Evolutionary conservation across 2,797 vertebrate genomes (phyloP).

Genomic region (Sitta carolinensis): DNA sequence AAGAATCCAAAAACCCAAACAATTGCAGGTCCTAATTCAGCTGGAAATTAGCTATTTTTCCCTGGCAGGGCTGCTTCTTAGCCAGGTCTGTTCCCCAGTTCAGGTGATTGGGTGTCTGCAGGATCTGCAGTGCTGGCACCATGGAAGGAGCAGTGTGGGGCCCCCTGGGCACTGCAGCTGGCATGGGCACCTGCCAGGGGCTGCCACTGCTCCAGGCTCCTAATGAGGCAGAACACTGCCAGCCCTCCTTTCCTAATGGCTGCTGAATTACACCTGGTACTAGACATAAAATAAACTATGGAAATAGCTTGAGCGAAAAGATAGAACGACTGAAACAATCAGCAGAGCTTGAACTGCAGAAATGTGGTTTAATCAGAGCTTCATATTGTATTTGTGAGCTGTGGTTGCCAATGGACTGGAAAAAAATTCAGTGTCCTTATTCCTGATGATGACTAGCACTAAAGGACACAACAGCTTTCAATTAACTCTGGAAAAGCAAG

Average conservation of each 20-base stretch:
- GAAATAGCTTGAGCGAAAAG: not conserved
- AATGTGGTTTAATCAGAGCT: slow-evolving; percentile 6
- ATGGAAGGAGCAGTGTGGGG: accelerated
- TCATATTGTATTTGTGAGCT: not conserved
- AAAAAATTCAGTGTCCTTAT: not conserved
- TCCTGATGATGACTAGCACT: not conserved
- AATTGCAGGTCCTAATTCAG: not conserved
- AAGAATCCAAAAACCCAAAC: accelerated
- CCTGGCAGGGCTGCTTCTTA: not conserved
- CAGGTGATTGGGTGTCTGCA: not conserved
- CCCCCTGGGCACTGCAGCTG: not conserved
- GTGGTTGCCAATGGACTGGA: not conserved
- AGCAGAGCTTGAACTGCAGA: not conserved
- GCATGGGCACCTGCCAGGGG: not conserved
- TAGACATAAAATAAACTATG: not conserved
- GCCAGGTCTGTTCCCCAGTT: accelerated
- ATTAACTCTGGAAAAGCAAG: not conserved
- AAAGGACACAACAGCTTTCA: not conserved
- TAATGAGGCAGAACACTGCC: not conserved
- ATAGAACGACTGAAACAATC: not conserved
- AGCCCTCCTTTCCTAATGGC: not conserved
- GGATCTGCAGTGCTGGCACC: not conserved
- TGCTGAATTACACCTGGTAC: not conserved
- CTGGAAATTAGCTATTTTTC: not conserved
- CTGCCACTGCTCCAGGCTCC: not conserved